Evolutionary conservation across 1,140 invertebrate species (phyloP), one percentile per base, ranked within the genome.

Genomic region (Phortica variegata): DNA sequence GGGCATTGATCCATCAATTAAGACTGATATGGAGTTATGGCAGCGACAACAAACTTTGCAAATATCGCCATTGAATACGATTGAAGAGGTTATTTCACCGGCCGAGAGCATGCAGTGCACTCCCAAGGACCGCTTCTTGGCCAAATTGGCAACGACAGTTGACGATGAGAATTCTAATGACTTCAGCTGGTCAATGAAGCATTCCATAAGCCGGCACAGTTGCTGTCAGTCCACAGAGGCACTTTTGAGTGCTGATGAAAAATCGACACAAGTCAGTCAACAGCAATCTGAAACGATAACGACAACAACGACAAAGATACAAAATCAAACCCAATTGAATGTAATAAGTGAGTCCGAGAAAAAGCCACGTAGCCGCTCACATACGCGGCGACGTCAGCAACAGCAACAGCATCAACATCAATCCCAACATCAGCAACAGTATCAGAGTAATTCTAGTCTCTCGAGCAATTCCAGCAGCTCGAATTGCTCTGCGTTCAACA

Each of bases 191-290:
- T 61, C 69, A 12, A 72, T 72, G 58, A 72, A 72, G 34, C 61
- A 72, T 48, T 72, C 68, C 9, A 58, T 39, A 9, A 72, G 69
- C 6, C 65, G 73, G 32, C 65, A 61, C 17, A 70, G 60, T 15
- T 70, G 61, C n/a, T 75, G 68, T 49, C 61, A 66, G 20, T 76
- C 73, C 34, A 76, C 70, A 0, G 73, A 76, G 34, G 60, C 70
- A 3, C 31, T 76, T 20, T 20, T 76, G 4, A 48, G 54, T 34
- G 42, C 50, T 3, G 63, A 69, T 17, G 69, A 72, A 29, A 39
- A 23, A 19, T 13, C 33, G 8, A 8, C 18, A 9, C 7, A 16
- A 3, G 2, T 7, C 13, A 7, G 16, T 19, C 21, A 29, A 38
- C 32, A 16, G 13, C 43, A 36, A 18, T 19, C 43, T 4, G 17